A percentile compares a stretch with the other conserved stretches of the same genome.
phyloP scores from a whole-genome alignment of 1,140 invertebrate genomes.

The Hylyphantes graminicola region DNA sequence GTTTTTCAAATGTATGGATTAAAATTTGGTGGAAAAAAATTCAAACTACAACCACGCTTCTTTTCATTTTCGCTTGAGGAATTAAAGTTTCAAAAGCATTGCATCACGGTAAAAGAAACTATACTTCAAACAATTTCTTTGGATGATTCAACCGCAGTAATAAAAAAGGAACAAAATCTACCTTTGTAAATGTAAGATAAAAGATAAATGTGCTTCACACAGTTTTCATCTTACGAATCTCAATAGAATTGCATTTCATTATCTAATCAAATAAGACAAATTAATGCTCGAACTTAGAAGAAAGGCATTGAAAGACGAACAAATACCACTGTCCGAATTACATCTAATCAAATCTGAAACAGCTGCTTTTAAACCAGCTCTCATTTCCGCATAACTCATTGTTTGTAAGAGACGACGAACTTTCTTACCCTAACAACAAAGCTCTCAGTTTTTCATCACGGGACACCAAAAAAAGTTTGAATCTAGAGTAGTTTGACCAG shows the following conservation, averaged over 20 bases:
- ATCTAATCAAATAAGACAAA: slow-evolving; percentile 12
- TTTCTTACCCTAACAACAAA: slow-evolving; percentile 34
- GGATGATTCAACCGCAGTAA: no score
- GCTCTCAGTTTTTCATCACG: slow-evolving; percentile 9
- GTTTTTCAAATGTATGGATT: no score
- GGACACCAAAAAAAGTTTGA: neutral
- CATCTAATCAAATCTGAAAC: neutral
- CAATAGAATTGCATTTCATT: slow-evolving; percentile 8
- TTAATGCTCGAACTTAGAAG: neutral
- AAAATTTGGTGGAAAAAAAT: no score
- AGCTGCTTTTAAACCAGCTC: slow-evolving; percentile 29
- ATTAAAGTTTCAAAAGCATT: no score
- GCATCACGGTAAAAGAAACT: no score
- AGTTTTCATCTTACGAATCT: no score
- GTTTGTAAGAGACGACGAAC: slow-evolving; percentile 14
- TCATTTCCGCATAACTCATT: slow-evolving; percentile 48
- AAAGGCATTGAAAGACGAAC: neutral
- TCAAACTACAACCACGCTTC: no score
- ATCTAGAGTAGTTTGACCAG: slow-evolving; percentile 39
- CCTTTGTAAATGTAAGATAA: no score
- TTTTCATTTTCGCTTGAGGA: no score
- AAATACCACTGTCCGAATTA: neutral
- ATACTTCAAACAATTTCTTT: no score
- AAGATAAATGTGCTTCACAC: no score
- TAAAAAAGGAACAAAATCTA: no score